These are phyloP conservation scores for Karalla daura DNA, from an alignment of 2,797 vertebrate species.

Conservation along the genomic window DNA sequence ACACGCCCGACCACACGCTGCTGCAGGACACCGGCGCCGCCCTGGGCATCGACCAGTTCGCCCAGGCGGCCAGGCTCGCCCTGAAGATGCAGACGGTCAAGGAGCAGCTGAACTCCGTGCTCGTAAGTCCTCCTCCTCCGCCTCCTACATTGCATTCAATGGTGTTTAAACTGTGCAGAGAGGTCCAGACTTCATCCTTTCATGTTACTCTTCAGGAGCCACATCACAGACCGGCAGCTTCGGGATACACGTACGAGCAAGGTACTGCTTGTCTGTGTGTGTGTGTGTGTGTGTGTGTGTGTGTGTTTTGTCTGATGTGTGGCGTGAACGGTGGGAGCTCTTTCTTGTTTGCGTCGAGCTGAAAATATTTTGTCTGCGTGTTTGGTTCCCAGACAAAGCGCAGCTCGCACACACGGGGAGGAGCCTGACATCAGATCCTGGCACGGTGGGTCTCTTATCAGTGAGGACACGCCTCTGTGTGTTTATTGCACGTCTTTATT, in stretches of 20 bases:
- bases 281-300: no score
- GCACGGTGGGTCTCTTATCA: slow-evolving; percentile 52
- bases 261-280: no score
- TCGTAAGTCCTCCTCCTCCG: slow-evolving; percentile 76
- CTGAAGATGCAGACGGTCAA: slow-evolving; percentile 92
- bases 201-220: slow-evolving; percentile 72
- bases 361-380: slow-evolving; percentile 13
- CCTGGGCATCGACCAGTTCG: slow-evolving; percentile 83
- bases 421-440: slow-evolving; percentile 64
- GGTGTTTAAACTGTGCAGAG: neutral
- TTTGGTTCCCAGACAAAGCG: slow-evolving; percentile 56
- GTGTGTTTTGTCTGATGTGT: neutral
- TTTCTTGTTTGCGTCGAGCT: neutral
- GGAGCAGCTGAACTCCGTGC: slow-evolving; percentile 92
- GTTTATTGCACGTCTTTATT: neutral
- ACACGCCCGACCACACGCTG: slow-evolving; percentile 67
- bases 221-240: slow-evolving; percentile 48
- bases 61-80: slow-evolving; percentile 82
- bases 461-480: neutral
- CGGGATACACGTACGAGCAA: slow-evolving; percentile 70
- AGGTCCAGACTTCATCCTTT: slow-evolving; percentile 19
- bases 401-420: slow-evolving; percentile 48
- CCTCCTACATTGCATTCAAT: neutral
- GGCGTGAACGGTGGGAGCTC: no score
- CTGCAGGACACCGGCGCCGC: slow-evolving; percentile 74